phyloP scores from a whole-genome alignment of 2,113 vertebrate species.

The Perca schrenkii region DNA sequence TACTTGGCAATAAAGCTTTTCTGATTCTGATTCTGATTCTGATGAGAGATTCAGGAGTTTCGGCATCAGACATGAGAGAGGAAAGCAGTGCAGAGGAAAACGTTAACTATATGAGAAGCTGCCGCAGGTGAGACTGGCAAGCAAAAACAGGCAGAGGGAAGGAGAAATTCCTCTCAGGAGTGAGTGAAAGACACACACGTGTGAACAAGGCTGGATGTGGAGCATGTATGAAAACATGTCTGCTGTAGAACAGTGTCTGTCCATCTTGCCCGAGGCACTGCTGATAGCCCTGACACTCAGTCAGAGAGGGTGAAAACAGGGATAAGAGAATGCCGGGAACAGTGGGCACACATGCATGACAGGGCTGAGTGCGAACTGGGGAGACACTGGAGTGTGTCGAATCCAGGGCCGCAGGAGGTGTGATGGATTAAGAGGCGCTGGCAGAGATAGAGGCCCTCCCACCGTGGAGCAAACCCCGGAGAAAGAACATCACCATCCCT shows the following conservation, averaged over 20 bases:
- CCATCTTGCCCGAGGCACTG: conserved; percentile 56
- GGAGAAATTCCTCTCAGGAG: conserved; percentile 7
- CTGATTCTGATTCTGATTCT: too few relatives aligned
- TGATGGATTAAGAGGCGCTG: conserved; percentile 74
- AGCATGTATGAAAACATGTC: conserved; percentile 53
- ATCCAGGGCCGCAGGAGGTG: conserved; percentile 65
- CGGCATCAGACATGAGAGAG: conserved; percentile 28
- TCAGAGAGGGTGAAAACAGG: conserved; percentile 53
- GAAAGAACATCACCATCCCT: conserved; percentile 59
- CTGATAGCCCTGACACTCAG: conserved; percentile 44
- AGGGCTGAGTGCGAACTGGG: conserved; percentile 44
- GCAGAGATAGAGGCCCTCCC: conserved; percentile 57
- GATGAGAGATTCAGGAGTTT: conserved; percentile 31
- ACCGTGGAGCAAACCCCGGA: conserved; percentile 53
- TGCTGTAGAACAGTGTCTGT: conserved; percentile 47
- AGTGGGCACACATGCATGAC: conserved; percentile 63
- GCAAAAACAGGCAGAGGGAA: conserved; percentile 5
- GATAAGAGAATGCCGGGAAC: conserved; percentile 51
- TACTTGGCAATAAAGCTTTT: too few relatives aligned
- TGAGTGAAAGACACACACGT: not conserved
- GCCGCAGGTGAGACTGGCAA: conserved; percentile 34
- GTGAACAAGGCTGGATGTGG: conserved; percentile 32
- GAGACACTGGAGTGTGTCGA: conserved; percentile 65
- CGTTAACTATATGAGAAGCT: not conserved
- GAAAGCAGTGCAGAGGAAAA: conserved; percentile 9